Conservation (phyloP, 2,113 vertebrate genomes). For the Pogonocichla stellata region DNA sequence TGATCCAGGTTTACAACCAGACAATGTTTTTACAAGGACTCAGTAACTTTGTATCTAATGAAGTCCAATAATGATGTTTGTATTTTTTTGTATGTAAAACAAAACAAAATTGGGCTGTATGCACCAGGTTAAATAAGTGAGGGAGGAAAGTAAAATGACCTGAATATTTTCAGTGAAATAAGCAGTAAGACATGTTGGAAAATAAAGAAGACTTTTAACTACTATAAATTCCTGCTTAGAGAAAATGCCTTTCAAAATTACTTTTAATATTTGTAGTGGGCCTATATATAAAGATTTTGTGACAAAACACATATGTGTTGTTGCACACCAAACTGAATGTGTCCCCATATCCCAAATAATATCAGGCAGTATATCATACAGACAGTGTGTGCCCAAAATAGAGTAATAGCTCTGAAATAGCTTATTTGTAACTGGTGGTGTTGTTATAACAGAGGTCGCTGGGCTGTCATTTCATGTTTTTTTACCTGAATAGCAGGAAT, state of each 20-base stretch:
- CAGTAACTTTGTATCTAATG: background rate
- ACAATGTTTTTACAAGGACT: background rate
- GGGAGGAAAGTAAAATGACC: background rate
- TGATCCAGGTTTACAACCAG: constrained; percentile 25
- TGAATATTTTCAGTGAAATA: background rate
- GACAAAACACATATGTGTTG: background rate
- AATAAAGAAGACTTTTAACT: background rate
- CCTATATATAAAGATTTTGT: background rate
- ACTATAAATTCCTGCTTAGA: background rate
- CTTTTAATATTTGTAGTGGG: background rate
- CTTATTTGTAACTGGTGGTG: background rate
- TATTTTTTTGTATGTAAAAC: background rate
- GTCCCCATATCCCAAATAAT: background rate
- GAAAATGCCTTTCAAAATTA: background rate
- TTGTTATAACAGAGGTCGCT: background rate
- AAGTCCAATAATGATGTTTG: background rate
- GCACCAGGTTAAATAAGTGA: background rate
- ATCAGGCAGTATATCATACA: background rate
- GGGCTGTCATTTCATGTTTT: background rate
- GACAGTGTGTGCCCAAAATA: background rate
- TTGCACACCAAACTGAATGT: background rate
- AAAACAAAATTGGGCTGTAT: background rate
- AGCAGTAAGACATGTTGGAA: background rate
- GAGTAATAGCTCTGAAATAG: background rate
- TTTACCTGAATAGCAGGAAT: background rate